Evolutionary conservation across 2,113 vertebrate genomes (phyloP).

Genomic region (Chlorocebus sabaeus): DNA sequence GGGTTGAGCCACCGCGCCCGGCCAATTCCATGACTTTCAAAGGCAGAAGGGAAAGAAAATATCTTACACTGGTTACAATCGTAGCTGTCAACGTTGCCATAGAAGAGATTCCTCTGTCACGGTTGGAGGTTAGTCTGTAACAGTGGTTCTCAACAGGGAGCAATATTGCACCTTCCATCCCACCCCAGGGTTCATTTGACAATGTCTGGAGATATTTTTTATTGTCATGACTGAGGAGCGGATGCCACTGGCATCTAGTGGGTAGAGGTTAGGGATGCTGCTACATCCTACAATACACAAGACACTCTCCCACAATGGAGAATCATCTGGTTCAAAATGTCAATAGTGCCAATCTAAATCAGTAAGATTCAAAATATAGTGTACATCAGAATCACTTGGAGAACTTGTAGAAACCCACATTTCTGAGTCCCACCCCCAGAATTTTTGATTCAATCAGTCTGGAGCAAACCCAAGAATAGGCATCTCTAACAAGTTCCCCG

Average conservation of each 20-base stretch:
- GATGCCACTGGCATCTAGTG: neutral
- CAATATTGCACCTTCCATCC: fast-evolving
- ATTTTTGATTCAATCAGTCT: neutral
- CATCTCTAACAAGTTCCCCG: neutral
- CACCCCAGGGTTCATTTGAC: neutral
- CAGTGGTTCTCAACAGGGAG: neutral
- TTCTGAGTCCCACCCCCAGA: neutral
- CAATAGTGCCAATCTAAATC: neutral
- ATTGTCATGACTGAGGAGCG: neutral
- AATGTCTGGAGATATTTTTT: neutral
- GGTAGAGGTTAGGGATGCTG: neutral
- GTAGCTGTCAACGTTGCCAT: neutral
- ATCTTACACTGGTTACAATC: neutral
- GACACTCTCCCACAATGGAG: neutral
- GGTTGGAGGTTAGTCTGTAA: neutral
- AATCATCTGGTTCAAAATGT: neutral
- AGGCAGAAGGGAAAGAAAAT: neutral
- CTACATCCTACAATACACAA: neutral
- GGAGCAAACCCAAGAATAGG: neutral
- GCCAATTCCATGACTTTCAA: neutral
- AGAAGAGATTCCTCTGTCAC: neutral
- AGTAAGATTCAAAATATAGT: neutral
- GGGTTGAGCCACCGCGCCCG: no score
- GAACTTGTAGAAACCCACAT: neutral
- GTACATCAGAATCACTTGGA: neutral